A percentile compares a stretch with the other conserved stretches of the same genome.
Conservation (phyloP, 2,113 vertebrate genomes). For the Lophochroa leadbeateri region DNA sequence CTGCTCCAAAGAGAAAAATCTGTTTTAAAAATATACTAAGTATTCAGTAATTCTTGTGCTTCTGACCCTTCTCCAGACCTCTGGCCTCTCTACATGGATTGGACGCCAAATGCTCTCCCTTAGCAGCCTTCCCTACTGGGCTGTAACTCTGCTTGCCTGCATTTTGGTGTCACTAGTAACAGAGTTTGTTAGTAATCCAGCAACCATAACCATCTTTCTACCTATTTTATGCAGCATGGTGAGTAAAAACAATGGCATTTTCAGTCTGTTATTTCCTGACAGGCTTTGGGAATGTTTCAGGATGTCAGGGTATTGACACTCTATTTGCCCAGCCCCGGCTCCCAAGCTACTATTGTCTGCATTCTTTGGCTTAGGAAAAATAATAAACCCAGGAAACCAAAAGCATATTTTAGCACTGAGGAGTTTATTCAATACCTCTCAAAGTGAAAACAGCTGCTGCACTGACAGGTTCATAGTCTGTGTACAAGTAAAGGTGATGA, state of each 20-base stretch:
- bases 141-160: constrained; percentile 91
- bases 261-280: not conserved
- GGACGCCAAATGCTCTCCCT: constrained; percentile 94
- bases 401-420: not conserved
- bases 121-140: constrained; percentile 93
- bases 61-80: constrained; percentile 71
- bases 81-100: constrained; percentile 95
- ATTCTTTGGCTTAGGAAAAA: not conserved
- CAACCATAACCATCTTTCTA: constrained; percentile 96
- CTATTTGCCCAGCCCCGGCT: not conserved
- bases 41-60: not conserved
- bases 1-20: not conserved
- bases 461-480: not conserved
- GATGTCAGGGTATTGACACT: not conserved
- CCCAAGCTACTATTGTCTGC: not conserved
- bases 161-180: constrained; percentile 94
- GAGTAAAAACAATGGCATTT: constrained; percentile 34
- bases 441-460: not conserved
- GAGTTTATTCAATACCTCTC: not conserved
- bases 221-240: constrained; percentile 96
- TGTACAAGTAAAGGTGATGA: not conserved
- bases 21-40: not conserved
- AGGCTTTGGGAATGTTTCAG: not conserved
- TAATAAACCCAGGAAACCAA: not conserved
- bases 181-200: constrained; percentile 96